Evolutionary conservation across 2,113 vertebrate genomes (phyloP).

Genomic region (Calyptomena viridis): DNA sequence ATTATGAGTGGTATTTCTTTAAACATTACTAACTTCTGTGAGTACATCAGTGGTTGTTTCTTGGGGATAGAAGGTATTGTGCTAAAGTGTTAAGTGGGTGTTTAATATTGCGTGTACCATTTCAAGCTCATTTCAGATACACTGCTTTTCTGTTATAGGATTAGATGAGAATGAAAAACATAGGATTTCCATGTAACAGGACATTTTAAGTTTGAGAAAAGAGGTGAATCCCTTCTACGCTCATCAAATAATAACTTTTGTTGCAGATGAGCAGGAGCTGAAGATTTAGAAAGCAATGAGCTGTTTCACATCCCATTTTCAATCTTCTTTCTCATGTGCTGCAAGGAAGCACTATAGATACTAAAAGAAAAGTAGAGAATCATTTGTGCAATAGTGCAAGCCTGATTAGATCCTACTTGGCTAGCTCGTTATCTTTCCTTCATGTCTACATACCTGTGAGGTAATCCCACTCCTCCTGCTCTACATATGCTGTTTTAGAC

Average conservation of each 20-base stretch:
- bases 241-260: not conserved
- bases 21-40: not conserved
- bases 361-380: not conserved
- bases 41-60: not conserved
- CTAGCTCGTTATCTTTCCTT: not conserved
- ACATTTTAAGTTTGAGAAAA: not conserved
- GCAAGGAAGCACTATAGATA: not conserved
- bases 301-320: not conserved
- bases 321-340: not conserved
- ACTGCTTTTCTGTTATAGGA: not conserved
- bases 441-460: not conserved
- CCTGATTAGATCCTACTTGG: not conserved
- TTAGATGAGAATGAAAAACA: not conserved
- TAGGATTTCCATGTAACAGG: not conserved
- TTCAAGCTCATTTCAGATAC: not conserved
- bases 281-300: constrained; percentile 34
- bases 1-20: not conserved
- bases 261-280: not conserved
- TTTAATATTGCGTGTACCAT: not conserved
- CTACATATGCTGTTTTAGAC: not conserved
- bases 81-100: not conserved
- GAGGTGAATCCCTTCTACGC: not conserved
- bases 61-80: not conserved
- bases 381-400: not conserved
- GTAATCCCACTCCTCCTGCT: not conserved